Base-by-base conservation (phyloP, 92 coral and sea anemone genomes). In the Pocillopora meandrina region DNA sequence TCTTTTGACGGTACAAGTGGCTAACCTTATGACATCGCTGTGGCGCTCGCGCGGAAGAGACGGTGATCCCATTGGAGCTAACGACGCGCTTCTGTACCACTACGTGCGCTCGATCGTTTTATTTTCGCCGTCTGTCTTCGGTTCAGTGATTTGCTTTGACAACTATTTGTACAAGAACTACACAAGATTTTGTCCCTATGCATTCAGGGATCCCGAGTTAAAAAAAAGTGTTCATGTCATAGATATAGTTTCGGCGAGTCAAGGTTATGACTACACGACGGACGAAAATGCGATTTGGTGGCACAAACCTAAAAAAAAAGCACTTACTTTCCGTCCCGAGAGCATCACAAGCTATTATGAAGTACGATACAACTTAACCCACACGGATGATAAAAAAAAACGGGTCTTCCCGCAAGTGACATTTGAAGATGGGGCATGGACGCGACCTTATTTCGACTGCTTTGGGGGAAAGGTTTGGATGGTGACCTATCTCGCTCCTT, bases 401-500 rank as follows among this genome's bases (percentile, higher is more conserved):
- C 82, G 71, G 69, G 82, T 89, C n/a, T 76, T 87, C 9, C 90
- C 93, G 3, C 83, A 91, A 36, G 90, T 88, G 34, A 74, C 89
- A 5, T 81, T 82, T 56, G 72, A 89, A 10, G 85, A 94, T 23
- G 98, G 98, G 15, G 64, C 87, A 13, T 93, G 98, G 97, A 95
- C 98, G 11, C 95, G 90, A 1, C 98, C 98, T 10, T 95, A 93
- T 79, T 95, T 87, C 79, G 95, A 94, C 82, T 95, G 98, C 71
- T 92, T 95, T 65, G 98, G 94, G 12, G 95, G 98, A 15, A 90
- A 87, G 35, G 86, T 89, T 3, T 95, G 98, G 98, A 89, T 93
- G 95, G 87, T 95, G 9, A 93, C 98, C 11, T 95, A 95, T 62
- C 80, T 95, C 72, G 98, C 89, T 12, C 98, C 98, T 65, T 91